Base-by-base conservation (phyloP, 2,797 vertebrate species). In the Allobates femoralis region DNA sequence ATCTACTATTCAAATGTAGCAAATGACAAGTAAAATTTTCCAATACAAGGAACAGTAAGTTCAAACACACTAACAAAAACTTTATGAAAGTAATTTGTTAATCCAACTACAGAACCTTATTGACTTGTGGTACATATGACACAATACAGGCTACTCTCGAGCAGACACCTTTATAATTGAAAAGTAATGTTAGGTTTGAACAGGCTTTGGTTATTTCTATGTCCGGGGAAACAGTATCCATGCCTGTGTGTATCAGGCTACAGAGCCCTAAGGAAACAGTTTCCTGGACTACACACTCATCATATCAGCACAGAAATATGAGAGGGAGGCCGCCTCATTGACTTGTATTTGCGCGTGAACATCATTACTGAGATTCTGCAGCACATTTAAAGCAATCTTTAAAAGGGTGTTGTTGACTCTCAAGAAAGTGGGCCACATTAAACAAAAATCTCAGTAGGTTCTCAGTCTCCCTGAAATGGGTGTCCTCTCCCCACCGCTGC, bases 141-240 rank as follows among this genome's bases (percentile, higher is more conserved):
- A 71, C 66, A 69, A 82, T 69, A 28, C 26, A 77, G 34, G 5
- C 55, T 84, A 21, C 82, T 50, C 56, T 21, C 34, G 58, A 76
- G 62, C 64, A 34, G 51, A 71, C 66, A 71, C 50, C 32, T 81
- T n/a, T 69, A 66, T 67, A 32, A 64, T 71, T 51, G 26, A 3
- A 55, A 66, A 5, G 16, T 56, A 30, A 30, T 23, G 51, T 56
- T 78, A 56, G 28, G 74, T 53, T 51, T 84, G 28, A 66, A 28
- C 5, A 50, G 41, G 51, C 23, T 77, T 32, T 71, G 26, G 64
- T n/a, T 56, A 55, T 37, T 64, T 58, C 21, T 55, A 78, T 66
- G 23, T 69, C 41, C 76, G 71, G 53, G 23, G 75, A 79, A 79
- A 87, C 86, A 79, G 64, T 87, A 64, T 83, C 75, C 74, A 60